Conservation (phyloP, 2,113 vertebrate species). For the Origma solitaria region DNA sequence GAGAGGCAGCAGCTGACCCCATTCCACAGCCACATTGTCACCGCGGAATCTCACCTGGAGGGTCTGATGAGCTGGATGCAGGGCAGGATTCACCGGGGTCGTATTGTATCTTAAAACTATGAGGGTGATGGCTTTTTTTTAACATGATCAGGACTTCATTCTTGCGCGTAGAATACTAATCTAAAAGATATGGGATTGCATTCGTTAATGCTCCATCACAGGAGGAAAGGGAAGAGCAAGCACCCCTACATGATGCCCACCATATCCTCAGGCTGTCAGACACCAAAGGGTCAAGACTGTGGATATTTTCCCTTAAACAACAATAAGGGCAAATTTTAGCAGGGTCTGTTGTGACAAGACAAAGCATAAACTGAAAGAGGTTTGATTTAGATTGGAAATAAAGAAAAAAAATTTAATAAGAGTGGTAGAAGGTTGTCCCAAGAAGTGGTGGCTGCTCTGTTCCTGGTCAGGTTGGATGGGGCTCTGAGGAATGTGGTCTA, state of each 20-base stretch:
- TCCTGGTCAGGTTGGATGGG: not conserved
- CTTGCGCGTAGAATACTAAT: not conserved
- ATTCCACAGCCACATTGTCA: not conserved
- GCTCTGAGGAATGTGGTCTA: not conserved
- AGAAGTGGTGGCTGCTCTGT: not conserved
- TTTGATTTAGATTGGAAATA: not conserved
- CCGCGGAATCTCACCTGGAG: not conserved
- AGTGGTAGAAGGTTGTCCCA: not conserved
- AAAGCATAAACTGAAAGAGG: not conserved
- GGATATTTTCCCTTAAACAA: not conserved
- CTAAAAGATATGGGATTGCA: rapidly evolving
- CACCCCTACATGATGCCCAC: rapidly evolving
- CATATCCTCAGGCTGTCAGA: not conserved
- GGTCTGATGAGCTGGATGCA: not conserved
- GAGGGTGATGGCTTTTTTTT: not conserved
- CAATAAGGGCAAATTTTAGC: not conserved
- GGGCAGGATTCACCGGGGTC: not conserved
- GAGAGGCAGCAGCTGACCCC: not conserved
- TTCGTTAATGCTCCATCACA: not conserved
- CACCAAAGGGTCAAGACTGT: not conserved
- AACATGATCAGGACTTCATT: not conserved
- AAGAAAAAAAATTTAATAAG: not conserved
- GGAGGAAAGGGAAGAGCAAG: not conserved
- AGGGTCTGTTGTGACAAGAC: not conserved
- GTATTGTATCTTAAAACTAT: rapidly evolving